phyloP scores from a whole-genome alignment of 2,888 invertebrate species.

The Protonemura montana region DNA sequence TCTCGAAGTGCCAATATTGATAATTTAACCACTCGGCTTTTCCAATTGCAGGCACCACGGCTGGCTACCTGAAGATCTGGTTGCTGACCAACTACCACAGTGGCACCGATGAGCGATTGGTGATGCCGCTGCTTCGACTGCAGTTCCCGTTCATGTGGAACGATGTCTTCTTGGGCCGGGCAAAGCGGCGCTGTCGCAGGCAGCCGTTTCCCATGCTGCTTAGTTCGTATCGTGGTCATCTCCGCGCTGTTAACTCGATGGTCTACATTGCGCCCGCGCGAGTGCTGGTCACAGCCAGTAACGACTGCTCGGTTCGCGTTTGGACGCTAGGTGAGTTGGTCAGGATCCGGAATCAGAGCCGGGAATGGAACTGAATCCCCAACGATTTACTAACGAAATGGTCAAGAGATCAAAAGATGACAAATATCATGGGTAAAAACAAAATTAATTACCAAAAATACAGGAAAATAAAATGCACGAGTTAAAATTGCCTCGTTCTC shows the following conservation, averaged over 20 bases:
- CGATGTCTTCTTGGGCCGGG: slow-evolving; percentile 71
- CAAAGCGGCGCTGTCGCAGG: slow-evolving; percentile 69
- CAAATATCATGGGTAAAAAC: no score
- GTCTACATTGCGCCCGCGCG: slow-evolving; percentile 71
- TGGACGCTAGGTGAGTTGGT: slow-evolving; percentile 67
- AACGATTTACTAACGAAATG: no score
- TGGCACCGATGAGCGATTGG: slow-evolving; percentile 62
- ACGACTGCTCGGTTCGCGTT: slow-evolving; percentile 75
- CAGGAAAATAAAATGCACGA: no score
- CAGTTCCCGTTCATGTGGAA: slow-evolving; percentile 78
- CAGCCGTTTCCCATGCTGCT: slow-evolving; percentile 72
- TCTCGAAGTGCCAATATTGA: no score
- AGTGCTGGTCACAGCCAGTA: slow-evolving; percentile 76
- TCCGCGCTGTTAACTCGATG: slow-evolving; percentile 71
- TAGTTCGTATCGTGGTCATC: slow-evolving; percentile 76
- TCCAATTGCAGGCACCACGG: slow-evolving; percentile 58
- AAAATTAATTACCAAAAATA: no score
- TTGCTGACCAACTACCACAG: slow-evolving; percentile 72
- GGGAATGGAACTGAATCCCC: no score
- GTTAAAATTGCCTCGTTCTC: no score
- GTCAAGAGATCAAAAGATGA: no score
- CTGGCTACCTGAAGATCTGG: slow-evolving; percentile 85
- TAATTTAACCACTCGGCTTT: no score
- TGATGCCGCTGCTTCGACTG: slow-evolving; percentile 69
- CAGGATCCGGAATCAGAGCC: no score